Evolutionary conservation across 2,888 invertebrate species (phyloP), one percentile per base, ranked within the genome.

Genomic region (Cosmorhoe ocellata): DNA sequence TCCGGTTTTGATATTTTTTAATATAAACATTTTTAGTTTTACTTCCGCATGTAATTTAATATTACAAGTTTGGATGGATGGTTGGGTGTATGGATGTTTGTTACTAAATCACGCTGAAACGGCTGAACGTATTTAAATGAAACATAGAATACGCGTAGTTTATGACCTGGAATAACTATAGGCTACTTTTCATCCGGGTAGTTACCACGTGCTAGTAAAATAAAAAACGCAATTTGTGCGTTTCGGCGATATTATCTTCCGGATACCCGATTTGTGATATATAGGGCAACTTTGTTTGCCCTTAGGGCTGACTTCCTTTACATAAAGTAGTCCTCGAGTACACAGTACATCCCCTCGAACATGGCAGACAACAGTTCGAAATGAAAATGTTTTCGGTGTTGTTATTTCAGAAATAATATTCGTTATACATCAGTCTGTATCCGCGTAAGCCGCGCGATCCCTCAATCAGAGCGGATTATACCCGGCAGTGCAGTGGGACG

Each of bases 381-480:
- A 48, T 48, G 41, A 48, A 41, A 46, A 37, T 36, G 14, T 37
- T 48, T 48, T 26, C 26, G 18, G 18, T 18, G 18, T 18, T 28
- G 47, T 41, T 47, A 40, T 42, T 38, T 39, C 44, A 24, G 45
- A 51, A 46, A 51, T 44, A 53, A 53, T 49, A 58, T 45, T 49
- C 43, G 53, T 47, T 54, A 37, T 59, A 53, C 48, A 40, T 42
- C 31, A 51, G 30, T 31, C 32, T 33, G 45, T 48, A 58, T 51
- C 47, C 66, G 59, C 55, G 64, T 71, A 66, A 74, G 61, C 65
- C 63, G 60, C 59, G 55, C 57, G 66, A 75, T 72, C 76, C 67
- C 65, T 68, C 72, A 71, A 74, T 74, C 74, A 74, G 61, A 59
- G 52, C 38, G 71, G 75, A 72, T 76, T 72, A 44, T 39, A 44